Percentiles rank a stretch among this genome's conserved stretches.
These are phyloP conservation scores for Glaucidium brasilianum DNA, from an alignment of 2,113 vertebrate genomes.

Conservation along the genomic window DNA sequence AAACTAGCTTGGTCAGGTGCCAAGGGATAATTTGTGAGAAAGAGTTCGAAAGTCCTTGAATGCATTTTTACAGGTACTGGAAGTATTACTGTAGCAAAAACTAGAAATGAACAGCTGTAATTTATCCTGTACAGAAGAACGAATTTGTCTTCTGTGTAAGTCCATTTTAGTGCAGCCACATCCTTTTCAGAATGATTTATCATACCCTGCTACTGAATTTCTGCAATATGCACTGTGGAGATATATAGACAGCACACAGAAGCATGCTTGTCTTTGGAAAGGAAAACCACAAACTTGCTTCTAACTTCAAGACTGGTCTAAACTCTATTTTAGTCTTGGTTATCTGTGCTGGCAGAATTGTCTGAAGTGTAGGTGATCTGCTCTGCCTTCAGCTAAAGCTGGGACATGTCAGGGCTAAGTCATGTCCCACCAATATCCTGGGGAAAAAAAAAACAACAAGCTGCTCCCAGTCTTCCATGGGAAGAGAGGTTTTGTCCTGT, in stretches of 20 bases:
- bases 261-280: background rate
- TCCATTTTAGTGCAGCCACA: background rate
- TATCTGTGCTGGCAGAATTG: background rate
- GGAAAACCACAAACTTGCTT: rapidly evolving
- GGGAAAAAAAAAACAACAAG: background rate
- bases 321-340: background rate
- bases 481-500: background rate
- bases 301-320: background rate
- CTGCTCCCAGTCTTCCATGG: background rate
- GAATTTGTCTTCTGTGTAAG: background rate
- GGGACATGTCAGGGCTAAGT: background rate
- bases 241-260: background rate
- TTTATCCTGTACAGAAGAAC: background rate
- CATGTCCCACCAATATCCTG: background rate
- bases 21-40: background rate
- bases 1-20: background rate
- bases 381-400: background rate
- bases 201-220: background rate
- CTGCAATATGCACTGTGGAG: background rate
- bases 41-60: background rate
- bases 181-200: background rate
- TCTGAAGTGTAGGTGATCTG: background rate
- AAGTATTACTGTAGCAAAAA: background rate
- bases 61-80: background rate
- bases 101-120: background rate